A percentile compares a stretch with the other conserved stretches of the same genome.
Conservation (phyloP, 2,888 invertebrate genomes). For the Dysmachus trigonus region DNA sequence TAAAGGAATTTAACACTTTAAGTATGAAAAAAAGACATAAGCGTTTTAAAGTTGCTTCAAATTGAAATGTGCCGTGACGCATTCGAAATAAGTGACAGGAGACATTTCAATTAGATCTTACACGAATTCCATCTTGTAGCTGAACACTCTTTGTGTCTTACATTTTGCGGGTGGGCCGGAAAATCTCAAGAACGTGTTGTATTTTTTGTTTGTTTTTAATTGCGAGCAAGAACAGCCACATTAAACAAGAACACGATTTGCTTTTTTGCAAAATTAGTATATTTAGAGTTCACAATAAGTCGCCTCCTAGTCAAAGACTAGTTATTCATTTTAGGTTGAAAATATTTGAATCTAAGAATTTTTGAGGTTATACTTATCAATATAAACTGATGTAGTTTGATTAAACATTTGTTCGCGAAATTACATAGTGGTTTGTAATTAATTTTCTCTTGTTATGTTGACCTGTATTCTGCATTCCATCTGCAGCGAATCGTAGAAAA, state of each 20-base stretch:
- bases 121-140: neutral
- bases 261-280: too few species aligned
- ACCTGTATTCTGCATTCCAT: too few species aligned
- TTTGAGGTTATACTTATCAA: too few species aligned
- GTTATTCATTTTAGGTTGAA: too few species aligned
- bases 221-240: neutral
- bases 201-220: neutral
- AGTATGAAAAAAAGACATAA: neutral
- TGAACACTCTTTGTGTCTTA: neutral
- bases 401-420: too few species aligned
- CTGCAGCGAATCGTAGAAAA: too few species aligned
- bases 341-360: too few species aligned
- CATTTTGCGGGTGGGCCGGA: neutral
- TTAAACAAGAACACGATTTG: neutral
- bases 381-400: too few species aligned
- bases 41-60: neutral
- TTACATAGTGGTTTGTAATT: too few species aligned
- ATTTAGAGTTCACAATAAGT: too few species aligned
- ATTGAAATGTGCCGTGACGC: neutral
- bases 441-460: too few species aligned
- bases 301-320: too few species aligned
- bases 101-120: neutral
- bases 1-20: neutral
- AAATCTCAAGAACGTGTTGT: neutral
- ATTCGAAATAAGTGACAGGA: neutral